These are phyloP conservation scores for Pyxicephalus adspersus DNA, from an alignment of 2,113 vertebrate genomes.

Conservation along the genomic window DNA sequence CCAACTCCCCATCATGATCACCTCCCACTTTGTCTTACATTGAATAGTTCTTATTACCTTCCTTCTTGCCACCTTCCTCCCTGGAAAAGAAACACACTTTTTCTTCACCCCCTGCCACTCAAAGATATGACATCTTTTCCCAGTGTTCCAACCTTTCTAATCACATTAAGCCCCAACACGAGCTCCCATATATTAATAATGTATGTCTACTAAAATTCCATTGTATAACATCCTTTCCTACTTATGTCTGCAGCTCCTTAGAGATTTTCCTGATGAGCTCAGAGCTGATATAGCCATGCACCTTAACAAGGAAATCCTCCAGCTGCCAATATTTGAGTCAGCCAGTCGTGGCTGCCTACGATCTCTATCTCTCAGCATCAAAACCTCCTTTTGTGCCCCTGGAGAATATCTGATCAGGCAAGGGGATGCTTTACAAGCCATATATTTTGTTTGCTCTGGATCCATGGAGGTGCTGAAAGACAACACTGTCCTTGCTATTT, in stretches of 20 bases:
- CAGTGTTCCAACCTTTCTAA: too few species aligned
- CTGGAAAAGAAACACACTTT: too few species aligned
- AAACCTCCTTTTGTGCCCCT: slow-evolving; percentile 75
- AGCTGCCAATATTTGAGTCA: slow-evolving; percentile 75
- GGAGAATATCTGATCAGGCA: slow-evolving; percentile 78
- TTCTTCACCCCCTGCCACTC: too few species aligned
- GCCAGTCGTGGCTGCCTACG: slow-evolving; percentile 77
- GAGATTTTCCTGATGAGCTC: slow-evolving; percentile 77
- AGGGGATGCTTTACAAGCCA: slow-evolving; percentile 76
- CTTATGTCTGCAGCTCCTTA: slow-evolving; percentile 67
- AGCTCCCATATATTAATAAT: too few species aligned
- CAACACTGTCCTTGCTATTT: slow-evolving; percentile 74
- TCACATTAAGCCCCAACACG: too few species aligned
- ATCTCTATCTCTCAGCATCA: slow-evolving; percentile 77
- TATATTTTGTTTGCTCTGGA: slow-evolving; percentile 77
- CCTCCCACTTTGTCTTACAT: too few species aligned
- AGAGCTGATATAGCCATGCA: slow-evolving; percentile 77
- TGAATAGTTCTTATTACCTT: too few species aligned
- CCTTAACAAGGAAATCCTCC: slow-evolving; percentile 75
- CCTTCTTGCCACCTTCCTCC: too few species aligned
- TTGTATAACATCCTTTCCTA: neutral
- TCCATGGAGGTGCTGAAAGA: slow-evolving; percentile 79
- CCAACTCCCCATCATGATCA: too few species aligned
- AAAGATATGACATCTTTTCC: too few species aligned
- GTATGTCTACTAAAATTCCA: neutral